Percentiles rank a stretch among this genome's conserved stretches.
phyloP scores from a whole-genome alignment of 2,888 invertebrate species.

The Parascotia fuliginaria region DNA sequence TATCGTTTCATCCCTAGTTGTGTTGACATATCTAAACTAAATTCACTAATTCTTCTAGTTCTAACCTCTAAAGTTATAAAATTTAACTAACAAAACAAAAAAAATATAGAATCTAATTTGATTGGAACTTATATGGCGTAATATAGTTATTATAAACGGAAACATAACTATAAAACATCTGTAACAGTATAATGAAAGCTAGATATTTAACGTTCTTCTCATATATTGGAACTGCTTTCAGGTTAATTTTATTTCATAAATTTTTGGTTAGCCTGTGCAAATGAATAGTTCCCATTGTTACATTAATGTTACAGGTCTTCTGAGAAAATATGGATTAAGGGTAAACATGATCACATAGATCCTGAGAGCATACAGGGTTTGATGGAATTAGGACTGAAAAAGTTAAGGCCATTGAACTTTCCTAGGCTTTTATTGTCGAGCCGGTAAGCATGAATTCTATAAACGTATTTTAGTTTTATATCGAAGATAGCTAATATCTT shows the following conservation, averaged over 20 bases:
- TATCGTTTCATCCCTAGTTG: too few relatives aligned
- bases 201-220: slow-evolving; percentile 91
- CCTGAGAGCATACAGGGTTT: slow-evolving; percentile 90
- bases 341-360: slow-evolving; percentile 82
- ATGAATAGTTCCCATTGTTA: background rate
- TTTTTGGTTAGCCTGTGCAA: background rate
- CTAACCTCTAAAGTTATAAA: too few relatives aligned
- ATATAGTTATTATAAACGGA: too few relatives aligned
- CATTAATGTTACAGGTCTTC: slow-evolving; percentile 80
- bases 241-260: slow-evolving; percentile 74
- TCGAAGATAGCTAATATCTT: too few relatives aligned
- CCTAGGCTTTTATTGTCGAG: slow-evolving; percentile 88
- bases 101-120: too few relatives aligned
- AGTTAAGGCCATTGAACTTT: slow-evolving; percentile 83
- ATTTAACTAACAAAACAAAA: too few relatives aligned
- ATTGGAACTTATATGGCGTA: too few relatives aligned
- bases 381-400: slow-evolving; percentile 87
- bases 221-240: slow-evolving; percentile 92
- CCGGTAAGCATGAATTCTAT: slow-evolving; percentile 84
- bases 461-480: too few relatives aligned
- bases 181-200: slow-evolving; percentile 79
- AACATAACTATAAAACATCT: slow-evolving; percentile 1
- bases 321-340: slow-evolving; percentile 87
- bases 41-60: too few relatives aligned
- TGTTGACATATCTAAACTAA: too few relatives aligned